Evolutionary conservation across 2,888 invertebrate genomes (phyloP).

Genomic region (Plagodis dolabraria): DNA sequence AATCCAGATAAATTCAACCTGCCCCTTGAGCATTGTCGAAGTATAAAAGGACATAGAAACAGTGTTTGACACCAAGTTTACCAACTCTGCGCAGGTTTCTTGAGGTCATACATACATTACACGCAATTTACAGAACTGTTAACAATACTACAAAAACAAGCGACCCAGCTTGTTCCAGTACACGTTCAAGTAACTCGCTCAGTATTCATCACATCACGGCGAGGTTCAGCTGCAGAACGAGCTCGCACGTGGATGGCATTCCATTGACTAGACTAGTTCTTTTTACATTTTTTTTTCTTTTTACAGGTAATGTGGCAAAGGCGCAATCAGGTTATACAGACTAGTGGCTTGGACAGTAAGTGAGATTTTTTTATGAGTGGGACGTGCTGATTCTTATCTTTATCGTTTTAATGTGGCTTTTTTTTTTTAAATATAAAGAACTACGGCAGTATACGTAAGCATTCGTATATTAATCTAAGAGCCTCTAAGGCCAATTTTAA

Average conservation of each 20-base stretch:
- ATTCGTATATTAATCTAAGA: too few relatives aligned
- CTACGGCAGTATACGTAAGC: too few relatives aligned
- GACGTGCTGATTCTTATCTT: slow-evolving; percentile 3
- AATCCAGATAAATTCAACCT: too few relatives aligned
- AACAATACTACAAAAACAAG: background rate
- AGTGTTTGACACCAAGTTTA: too few relatives aligned
- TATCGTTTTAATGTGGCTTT: slow-evolving; percentile 4
- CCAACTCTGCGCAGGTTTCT: too few relatives aligned
- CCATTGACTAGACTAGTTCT: slow-evolving; percentile 28
- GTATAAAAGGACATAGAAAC: too few relatives aligned
- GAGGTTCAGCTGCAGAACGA: slow-evolving; percentile 43
- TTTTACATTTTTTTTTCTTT: slow-evolving; percentile 34
- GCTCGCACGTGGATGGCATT: slow-evolving; percentile 50
- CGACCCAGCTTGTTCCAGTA: slow-evolving; percentile 27
- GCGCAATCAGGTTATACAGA: slow-evolving; percentile 38
- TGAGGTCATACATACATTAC: background rate
- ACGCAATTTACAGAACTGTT: background rate
- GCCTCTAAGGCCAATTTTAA: too few relatives aligned
- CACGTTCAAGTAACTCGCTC: slow-evolving; percentile 31
- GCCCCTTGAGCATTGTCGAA: too few relatives aligned
- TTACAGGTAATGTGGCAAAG: slow-evolving; percentile 42
- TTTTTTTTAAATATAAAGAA: too few relatives aligned
- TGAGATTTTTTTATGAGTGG: slow-evolving; percentile 16
- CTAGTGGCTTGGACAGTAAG: slow-evolving; percentile 23
- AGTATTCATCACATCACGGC: slow-evolving; percentile 41